Evolutionary conservation across 2,113 vertebrate species (phyloP), one percentile per base, ranked within the genome.

Genomic region (Prinia subflava): DNA sequence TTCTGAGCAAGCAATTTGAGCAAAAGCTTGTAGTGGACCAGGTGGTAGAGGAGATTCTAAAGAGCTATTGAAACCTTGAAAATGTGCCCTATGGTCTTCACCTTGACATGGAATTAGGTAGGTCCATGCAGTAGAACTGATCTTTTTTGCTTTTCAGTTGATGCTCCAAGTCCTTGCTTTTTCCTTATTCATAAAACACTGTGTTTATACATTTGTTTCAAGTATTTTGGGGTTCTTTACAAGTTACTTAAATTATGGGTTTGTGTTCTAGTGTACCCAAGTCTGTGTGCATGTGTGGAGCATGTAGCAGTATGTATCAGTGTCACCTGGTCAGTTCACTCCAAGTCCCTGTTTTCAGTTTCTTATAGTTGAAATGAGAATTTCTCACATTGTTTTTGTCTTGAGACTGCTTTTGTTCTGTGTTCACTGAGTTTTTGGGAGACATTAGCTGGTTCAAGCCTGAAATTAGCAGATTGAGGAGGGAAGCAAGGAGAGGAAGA

Each of bases 51-150:
- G 7, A 88, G n/a, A 42, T 35, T 82, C 46, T 73, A 5, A 76
- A 57, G 57, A 82, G 42, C 25, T 30, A n/a, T 19, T 68, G 37
- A 55, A 93, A 35, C 44, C 27, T 78, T 18, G 30, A 27, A 83
- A 53, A 33, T 24, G 19, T 49, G 27, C 28, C 15, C 75, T 53
- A 2, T 8, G 41, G 15, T 56, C 81, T 76, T 81, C 46, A 33
- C 24, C 12, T 62, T 49, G 41, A 39, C 3, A 1, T 46, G 18
- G 1, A 0, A 41, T 68, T 39, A 30, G 3, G 6, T 47, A 11
- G 6, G n/a, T 35, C 41, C 20, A 2, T 37, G 41, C 16, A 31
- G 7, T 4, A 41, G 69, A 69, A 62, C 28, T 63, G 19, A 31
- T 37, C 3, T 22, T 70, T 59, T 73, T 55, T 50, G 5, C 37